Evolutionary conservation across 2,797 vertebrate genomes (phyloP).

Genomic region (Diglossa cyanea): DNA sequence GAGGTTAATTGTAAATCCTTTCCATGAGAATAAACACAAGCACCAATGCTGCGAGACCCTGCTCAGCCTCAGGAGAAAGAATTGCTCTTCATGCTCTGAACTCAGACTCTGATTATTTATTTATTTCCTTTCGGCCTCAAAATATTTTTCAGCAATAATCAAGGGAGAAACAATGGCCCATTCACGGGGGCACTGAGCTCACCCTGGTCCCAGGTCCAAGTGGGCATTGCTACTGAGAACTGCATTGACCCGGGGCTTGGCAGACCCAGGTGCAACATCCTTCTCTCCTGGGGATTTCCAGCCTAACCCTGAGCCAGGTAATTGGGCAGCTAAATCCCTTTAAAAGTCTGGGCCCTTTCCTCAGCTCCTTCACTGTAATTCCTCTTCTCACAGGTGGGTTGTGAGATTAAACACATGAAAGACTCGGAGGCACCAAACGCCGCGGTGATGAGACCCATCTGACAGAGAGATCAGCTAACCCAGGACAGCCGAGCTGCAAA

Average conservation of each 20-base stretch:
- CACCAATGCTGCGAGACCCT: accelerated
- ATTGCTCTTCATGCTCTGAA: not conserved
- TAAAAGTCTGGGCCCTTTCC: conserved; percentile 43
- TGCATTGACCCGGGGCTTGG: not conserved
- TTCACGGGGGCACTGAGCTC: not conserved
- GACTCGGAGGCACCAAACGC: not conserved
- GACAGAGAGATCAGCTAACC: conserved; percentile 52
- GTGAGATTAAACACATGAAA: conserved; percentile 70
- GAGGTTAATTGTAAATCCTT: not conserved
- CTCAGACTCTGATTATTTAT: not conserved
- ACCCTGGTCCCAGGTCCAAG: not conserved
- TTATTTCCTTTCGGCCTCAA: not conserved
- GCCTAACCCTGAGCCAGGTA: conserved; percentile 27
- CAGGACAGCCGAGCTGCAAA: not conserved
- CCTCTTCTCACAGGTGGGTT: conserved; percentile 60
- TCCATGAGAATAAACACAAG: not conserved
- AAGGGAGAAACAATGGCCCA: not conserved
- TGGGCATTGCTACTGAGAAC: not conserved
- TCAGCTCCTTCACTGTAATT: conserved; percentile 37
- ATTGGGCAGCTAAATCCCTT: conserved; percentile 61
- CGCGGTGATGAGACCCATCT: conserved; percentile 53
- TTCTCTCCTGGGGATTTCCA: conserved; percentile 37
- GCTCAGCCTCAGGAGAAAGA: not conserved
- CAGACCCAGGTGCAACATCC: conserved; percentile 12
- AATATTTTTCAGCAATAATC: not conserved